phyloP scores from a whole-genome alignment of 2,888 invertebrate genomes.

The Epinotia ramella region DNA sequence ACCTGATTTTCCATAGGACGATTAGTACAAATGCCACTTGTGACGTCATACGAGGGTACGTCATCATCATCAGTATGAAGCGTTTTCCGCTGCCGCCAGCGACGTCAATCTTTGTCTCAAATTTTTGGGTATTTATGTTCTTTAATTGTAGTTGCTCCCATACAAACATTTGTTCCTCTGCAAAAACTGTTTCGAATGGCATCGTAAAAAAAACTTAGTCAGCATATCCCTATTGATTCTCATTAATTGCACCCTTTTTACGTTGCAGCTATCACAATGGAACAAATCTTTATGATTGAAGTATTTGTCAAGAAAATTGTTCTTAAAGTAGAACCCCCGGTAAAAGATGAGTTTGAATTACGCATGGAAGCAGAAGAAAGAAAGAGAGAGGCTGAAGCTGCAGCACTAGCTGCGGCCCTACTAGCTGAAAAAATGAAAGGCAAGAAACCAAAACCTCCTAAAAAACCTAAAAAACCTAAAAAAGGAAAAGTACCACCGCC shows the following conservation, averaged over 20 bases:
- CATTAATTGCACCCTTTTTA: slow-evolving; percentile 9
- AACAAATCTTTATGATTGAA: slow-evolving; percentile 82
- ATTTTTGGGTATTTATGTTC: too few species aligned
- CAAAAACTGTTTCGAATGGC: too few species aligned
- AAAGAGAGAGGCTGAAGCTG: slow-evolving; percentile 69
- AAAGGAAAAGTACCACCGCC: slow-evolving; percentile 72
- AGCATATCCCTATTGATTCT: not conserved
- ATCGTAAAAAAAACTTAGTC: too few species aligned
- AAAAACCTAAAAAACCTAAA: slow-evolving; percentile 52
- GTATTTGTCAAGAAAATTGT: slow-evolving; percentile 76
- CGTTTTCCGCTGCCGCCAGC: too few species aligned
- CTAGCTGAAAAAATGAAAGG: slow-evolving; percentile 54
- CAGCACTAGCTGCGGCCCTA: slow-evolving; percentile 33
- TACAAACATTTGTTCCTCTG: too few species aligned
- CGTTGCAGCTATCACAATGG: slow-evolving; percentile 60
- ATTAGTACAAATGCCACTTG: too few species aligned
- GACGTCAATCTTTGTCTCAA: too few species aligned
- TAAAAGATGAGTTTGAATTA: slow-evolving; percentile 78
- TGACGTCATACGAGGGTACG: too few species aligned
- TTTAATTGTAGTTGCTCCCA: too few species aligned
- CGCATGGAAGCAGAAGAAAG: slow-evolving; percentile 70
- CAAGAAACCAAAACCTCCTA: slow-evolving; percentile 58
- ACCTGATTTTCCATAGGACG: too few species aligned
- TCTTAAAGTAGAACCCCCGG: slow-evolving; percentile 75
- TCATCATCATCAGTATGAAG: too few species aligned